Base-by-base conservation (phyloP, 2,113 vertebrate species). In the Hippoglossus stenolepis region DNA sequence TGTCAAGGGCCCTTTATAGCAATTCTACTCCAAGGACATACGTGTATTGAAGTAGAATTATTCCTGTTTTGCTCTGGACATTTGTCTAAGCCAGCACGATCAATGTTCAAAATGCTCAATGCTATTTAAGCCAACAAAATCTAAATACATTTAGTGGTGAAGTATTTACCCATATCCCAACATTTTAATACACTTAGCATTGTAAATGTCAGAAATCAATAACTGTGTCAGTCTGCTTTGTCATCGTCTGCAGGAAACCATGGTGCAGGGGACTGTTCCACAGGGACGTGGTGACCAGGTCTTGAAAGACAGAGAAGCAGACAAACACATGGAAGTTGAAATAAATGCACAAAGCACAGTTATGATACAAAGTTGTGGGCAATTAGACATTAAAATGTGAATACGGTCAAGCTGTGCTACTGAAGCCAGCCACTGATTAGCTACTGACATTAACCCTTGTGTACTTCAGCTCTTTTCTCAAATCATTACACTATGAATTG, bases 181-280 rank as follows among this genome's bases (percentile, higher is more conserved):
- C 40, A 43, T 4, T 12, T 43, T 43, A 43, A 38, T 38, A 38
- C 35, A 9, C 35, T 38, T 38, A 38, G 7, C 35, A 38, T 9
- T 38, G 35, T 7, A 9, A 38, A 7, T 38, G 35, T 38, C 35
- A 38, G 35, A 35, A 35, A 35, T 35, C 35, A 7, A 35, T 8
- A 8, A 6, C 35, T 7, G 35, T 6, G 7, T 38, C 35, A 38
- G 43, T 45, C 43, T 45, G 43, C 13, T 45, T 45, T 4, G 11
- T 28, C 43, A 45, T 64, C 43, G 43, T 57, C 81, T 54, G 65
- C n/a, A 35, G 54, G 35, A 78, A 56, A 58, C 63, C 75, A 24
- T 43, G 56, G 51, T 54, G 28, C 5, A 70, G 26, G 54, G n/a
- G 53, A 17, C 20, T 77, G 40, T 47, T 73, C 45, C 24, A 38